phyloP scores from a whole-genome alignment of 2,888 invertebrate species.

The Seira ritae region DNA sequence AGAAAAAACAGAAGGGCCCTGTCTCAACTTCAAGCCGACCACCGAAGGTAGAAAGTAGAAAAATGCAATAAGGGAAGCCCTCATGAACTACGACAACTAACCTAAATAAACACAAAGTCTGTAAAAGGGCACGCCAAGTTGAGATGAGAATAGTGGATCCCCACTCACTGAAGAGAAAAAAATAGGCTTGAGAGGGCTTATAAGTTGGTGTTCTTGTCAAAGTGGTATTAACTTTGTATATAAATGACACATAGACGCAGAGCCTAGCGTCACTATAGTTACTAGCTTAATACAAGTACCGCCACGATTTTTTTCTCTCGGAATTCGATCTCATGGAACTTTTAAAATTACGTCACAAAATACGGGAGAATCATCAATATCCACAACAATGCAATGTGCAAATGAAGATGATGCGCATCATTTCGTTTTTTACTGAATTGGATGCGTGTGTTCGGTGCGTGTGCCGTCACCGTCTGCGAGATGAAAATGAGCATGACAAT shows the following conservation, averaged over 20 bases:
- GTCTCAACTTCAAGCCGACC: too few species aligned
- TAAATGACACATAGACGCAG: neutral
- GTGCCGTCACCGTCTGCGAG: slow-evolving; percentile 20
- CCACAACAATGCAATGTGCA: slow-evolving; percentile 20
- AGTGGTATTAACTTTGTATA: slow-evolving; percentile 46
- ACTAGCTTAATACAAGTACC: neutral
- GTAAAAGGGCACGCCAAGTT: slow-evolving; percentile 18
- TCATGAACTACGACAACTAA: slow-evolving; percentile 41
- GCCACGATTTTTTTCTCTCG: slow-evolving; percentile 19
- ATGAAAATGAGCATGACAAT: slow-evolving; percentile 45
- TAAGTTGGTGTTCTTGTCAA: slow-evolving; percentile 39
- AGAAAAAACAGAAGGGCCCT: slow-evolving; percentile 23
- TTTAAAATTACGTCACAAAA: neutral
- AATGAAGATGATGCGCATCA: slow-evolving; percentile 56
- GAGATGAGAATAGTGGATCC: slow-evolving; percentile 13
- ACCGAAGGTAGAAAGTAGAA: slow-evolving; percentile 18
- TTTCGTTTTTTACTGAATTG: slow-evolving; percentile 29
- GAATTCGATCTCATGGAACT: neutral
- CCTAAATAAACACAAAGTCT: slow-evolving; percentile 20
- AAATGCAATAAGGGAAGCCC: slow-evolving; percentile 29
- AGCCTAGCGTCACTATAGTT: too few species aligned
- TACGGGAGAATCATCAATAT: neutral
- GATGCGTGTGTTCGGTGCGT: slow-evolving; percentile 12
- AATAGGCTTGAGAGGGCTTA: slow-evolving; percentile 28
- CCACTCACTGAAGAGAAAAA: too few species aligned